Evolutionary conservation across 2,113 vertebrate species (phyloP), one percentile per base, ranked within the genome.

Genomic region (Phodopus roborovskii): DNA sequence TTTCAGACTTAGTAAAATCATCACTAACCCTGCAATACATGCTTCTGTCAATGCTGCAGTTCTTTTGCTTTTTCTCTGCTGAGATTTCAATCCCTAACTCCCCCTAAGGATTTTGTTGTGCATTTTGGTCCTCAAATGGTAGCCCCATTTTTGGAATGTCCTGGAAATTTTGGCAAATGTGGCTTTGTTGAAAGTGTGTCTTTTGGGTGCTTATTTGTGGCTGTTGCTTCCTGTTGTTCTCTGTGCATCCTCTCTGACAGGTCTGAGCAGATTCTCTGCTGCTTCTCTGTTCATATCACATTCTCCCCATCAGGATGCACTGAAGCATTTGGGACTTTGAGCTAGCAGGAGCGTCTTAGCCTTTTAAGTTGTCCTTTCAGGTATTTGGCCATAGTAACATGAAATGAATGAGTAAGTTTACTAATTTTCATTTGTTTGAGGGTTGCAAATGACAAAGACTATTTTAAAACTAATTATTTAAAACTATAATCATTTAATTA

Each of bases 401-500:
- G 2, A 39, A 87, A 71, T 5, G 22, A 56, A 56, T 53, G 33
- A 39, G 39, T 10, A 56, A 8, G 4, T 71, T 88, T 22, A 91
- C 7, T 77, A 66, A 88, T 17, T 88, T 85, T 82, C 42, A 86
- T 83, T 85, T 39, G 11, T 87, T 78, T 78, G 20, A 71, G 10
- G 45, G 9, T 10, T 56, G 1, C 20, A 91, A 71, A 94, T 86
- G 45, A 95, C 20, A 89, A 94, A 91, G 28, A 68, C 92, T 68
- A 3, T 45, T 96, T 64, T 64, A 36, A 87, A 91, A 90, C 64
- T 88, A 85, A 94, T 39, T 81, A 64, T 77, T 36, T n/a, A n/a
- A n/a, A n/a, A n/a, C n/a, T n/a, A n/a, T n/a, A n/a, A n/a, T 93
- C 24, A 70, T 94, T 85, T 88, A 84, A 93, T 79, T 89, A 56